Base-by-base conservation (phyloP, 1,140 invertebrate species). In the Bombus terrestris region DNA sequence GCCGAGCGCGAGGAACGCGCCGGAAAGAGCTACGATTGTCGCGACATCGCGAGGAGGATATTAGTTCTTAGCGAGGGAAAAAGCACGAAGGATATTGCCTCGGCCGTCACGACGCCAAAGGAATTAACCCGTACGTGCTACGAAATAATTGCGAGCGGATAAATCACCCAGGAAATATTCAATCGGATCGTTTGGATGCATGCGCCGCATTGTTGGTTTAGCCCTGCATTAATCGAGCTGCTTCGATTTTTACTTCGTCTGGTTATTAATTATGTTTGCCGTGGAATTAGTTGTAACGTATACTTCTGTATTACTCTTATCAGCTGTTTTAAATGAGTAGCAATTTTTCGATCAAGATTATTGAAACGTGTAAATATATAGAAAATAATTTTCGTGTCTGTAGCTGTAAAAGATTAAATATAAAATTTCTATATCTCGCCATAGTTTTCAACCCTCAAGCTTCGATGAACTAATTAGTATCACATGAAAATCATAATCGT, bases 111-210 rank as follows among this genome's bases (percentile, higher is more conserved):
- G 74, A 28, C 81, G 37, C 62, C 1, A 6, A 53, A 47, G 37
- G 32, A 84, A 80, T 84, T 84, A 84, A 47, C 35, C 66, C 22
- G 66, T 71, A 84, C 74, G 82, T 43, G 76, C 76, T 37, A 76
- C 32, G 76, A 79, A 78, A 83, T 83, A 83, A 68, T 83, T 35
- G 64, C 43, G 4, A n/a, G 1, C n/a, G 74, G 43, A 78, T 83
- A 28, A 77, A 77, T 69, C 64, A 25, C 0, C 25, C 39, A 53
- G 41, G 10, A 64, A 47, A 64, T 75, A 74, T 75, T 47, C 81
- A 41, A 82, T 82, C 32, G 41, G 28, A 0, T n/a, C 25, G 47
- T 64, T 62, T 32, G 3, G 0, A 62, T 62, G 35, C 57, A 22
- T 37, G 53, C 28, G 1, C 8, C 37, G 8, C 32, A 13, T 28